Conservation (phyloP, 2,113 vertebrate genomes). For the Trogon surrucura region DNA sequence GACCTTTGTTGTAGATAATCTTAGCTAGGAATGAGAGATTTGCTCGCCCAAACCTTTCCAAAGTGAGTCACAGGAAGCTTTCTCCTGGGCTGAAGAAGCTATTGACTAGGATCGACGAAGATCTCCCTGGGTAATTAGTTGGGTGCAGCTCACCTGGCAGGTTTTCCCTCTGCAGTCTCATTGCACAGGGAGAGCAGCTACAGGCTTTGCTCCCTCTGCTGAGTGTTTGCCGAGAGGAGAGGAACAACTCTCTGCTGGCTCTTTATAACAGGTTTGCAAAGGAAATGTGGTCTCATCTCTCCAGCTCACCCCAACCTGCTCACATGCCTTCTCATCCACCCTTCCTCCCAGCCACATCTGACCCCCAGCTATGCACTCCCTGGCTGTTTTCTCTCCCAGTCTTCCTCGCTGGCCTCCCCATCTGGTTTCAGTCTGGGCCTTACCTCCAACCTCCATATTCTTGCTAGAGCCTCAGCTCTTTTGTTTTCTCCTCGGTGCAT, state of each 20-base stretch:
- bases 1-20: neutral
- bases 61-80: neutral
- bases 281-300: neutral
- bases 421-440: neutral
- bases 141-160: neutral
- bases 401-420: neutral
- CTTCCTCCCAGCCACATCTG: neutral
- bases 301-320: neutral
- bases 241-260: accelerated
- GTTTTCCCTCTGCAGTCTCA: neutral
- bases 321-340: neutral
- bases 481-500: neutral
- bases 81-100: neutral
- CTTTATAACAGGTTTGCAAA: neutral
- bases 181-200: neutral
- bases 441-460: neutral
- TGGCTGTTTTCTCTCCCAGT: neutral
- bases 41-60: neutral
- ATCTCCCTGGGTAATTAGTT: neutral
- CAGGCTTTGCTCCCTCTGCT: neutral
- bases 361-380: neutral
- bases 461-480: neutral
- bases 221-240: neutral
- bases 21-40: neutral
- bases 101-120: neutral